Evolutionary conservation across 2,888 invertebrate species (phyloP).

Genomic region (Caenorhabditis uteleia): DNA sequence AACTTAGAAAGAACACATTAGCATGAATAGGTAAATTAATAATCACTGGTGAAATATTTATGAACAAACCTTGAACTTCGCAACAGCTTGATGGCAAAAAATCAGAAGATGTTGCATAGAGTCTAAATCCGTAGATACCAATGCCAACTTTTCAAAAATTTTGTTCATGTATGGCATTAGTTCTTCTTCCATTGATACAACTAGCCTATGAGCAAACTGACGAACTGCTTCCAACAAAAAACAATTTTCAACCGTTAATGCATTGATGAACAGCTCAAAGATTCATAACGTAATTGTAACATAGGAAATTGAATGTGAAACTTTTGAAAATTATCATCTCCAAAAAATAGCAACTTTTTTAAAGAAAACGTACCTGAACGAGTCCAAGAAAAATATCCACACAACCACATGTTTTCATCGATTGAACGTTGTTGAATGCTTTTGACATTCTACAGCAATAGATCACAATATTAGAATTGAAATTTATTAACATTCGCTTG

Average conservation of each 20-base stretch:
- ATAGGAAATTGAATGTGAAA: background rate
- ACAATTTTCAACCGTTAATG: constrained; percentile 36
- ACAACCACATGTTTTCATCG: constrained; percentile 74
- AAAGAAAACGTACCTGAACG: constrained; percentile 69
- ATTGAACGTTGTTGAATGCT: constrained; percentile 74
- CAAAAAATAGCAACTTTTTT: background rate
- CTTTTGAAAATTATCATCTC: background rate
- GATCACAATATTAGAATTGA: constrained; percentile 73
- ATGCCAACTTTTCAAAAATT: constrained; percentile 28
- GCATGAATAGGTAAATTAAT: too few species aligned
- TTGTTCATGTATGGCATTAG: constrained; percentile 71
- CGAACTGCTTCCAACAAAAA: constrained; percentile 72
- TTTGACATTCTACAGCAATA: constrained; percentile 75
- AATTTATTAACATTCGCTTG: constrained; percentile 69
- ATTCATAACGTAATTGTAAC: background rate
- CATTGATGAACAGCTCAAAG: constrained; percentile 49
- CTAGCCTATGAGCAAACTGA: constrained; percentile 73
- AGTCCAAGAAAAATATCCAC: constrained; percentile 73
- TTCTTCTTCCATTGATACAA: constrained; percentile 75
- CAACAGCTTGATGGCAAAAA: constrained; percentile 75
- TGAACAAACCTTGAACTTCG: constrained; percentile 74
- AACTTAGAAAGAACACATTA: too few species aligned
- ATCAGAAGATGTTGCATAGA: constrained; percentile 73
- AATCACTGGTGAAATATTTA: too few species aligned
- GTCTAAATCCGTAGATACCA: constrained; percentile 60